Percentiles rank a stretch among this genome's conserved stretches.
phyloP scores from a whole-genome alignment of 2,113 vertebrate genomes.

The Toxotes chatareus region DNA sequence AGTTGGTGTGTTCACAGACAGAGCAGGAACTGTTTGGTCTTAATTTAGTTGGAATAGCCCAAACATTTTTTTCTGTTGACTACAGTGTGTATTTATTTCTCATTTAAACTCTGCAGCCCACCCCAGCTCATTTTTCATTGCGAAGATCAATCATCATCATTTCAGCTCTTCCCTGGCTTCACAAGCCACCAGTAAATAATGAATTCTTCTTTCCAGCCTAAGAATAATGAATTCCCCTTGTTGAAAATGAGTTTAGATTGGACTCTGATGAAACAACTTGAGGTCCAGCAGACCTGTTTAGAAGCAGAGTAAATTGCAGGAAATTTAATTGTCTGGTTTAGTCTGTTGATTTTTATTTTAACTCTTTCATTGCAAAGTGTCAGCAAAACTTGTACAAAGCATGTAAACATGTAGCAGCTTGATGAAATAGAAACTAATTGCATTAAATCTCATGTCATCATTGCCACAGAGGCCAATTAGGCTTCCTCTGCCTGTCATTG shows the following conservation, averaged over 20 bases:
- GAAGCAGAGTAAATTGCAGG: conserved; percentile 47
- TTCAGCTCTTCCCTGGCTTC: conserved; percentile 51
- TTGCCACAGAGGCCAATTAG: neutral
- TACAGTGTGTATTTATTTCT: conserved; percentile 37
- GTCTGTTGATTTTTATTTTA: conserved; percentile 52
- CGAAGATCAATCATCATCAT: conserved; percentile 60
- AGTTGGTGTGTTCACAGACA: conserved; percentile 37
- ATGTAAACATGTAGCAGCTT: neutral
- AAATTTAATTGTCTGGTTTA: conserved; percentile 57
- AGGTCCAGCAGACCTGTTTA: conserved; percentile 60
- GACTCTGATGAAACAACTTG: conserved; percentile 66
- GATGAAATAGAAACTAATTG: conserved; percentile 2
- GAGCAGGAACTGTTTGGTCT: conserved; percentile 31
- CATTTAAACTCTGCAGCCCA: conserved; percentile 26
- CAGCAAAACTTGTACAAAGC: neutral
- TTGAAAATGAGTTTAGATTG: conserved; percentile 73
- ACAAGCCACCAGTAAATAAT: conserved; percentile 62
- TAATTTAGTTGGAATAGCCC: conserved; percentile 31
- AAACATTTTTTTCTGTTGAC: conserved; percentile 34
- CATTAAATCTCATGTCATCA: neutral
- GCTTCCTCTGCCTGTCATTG: neutral
- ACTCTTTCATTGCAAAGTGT: conserved; percentile 13
- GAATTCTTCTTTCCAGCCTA: conserved; percentile 65
- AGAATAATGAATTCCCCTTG: conserved; percentile 64
- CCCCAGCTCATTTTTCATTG: conserved; percentile 42